Evolutionary conservation across 2,888 invertebrate genomes (phyloP), one percentile per base, ranked within the genome.

Genomic region (Eupelmus urozonus): DNA sequence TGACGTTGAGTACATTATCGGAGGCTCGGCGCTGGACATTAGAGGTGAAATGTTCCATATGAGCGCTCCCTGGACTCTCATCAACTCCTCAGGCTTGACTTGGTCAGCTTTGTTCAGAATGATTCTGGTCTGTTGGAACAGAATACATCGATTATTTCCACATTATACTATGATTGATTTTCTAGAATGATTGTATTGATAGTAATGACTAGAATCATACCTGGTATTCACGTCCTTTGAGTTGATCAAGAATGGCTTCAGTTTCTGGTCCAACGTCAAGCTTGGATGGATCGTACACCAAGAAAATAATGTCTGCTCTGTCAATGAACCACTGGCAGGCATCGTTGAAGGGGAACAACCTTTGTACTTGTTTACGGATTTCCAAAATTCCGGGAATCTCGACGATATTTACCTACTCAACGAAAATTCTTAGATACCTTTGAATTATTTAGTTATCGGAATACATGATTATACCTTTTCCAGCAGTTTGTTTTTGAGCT

Each of bases 321-420:
- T 98, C 97, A 86, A 98, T 97, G 91, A 98, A 98, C 98, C 98
- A 98, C 90, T 97, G 97, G 88, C 97, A 97, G 65, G 97, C 98
- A 88, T 98, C 97, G 88, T 97, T 97, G 91, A 97, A 97, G 71
- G 98, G 97, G 88, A 98, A 98, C 78, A 97, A 93, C 70, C 97
- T 93, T 67, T 97, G 97, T 67, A 97, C 96, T 91, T 97, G 96
- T 90, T 97, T 97, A 82, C 97, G 93, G 80, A 97, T 96, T 92
- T 98, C 98, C 85, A 98, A 91, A 85, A 98, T 97, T 81, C 98
- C 98, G 78, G 98, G 98, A 87, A 97, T 98, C 92, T 98, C 98
- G 66, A 98, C 97, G 86, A 98, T 95, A 89, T 97, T 98, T 29
- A 97, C 95, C 97, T 97, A 87, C 18, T 55, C 7, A 71, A 55